Conservation (phyloP, 2,113 vertebrate genomes). For the Nibea albiflora region DNA sequence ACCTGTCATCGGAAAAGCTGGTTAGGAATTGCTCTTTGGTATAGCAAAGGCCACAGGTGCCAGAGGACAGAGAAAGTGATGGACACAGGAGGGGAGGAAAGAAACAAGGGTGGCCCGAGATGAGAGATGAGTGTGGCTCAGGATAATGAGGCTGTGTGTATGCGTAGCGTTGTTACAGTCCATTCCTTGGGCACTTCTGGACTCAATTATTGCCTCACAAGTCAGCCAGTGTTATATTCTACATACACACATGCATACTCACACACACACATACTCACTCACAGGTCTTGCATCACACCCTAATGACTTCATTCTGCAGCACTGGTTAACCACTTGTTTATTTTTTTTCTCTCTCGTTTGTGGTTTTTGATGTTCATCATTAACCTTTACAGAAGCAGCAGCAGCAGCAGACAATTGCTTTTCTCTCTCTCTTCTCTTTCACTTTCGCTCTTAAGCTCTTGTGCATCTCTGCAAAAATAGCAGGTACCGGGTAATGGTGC, state of each 20-base stretch:
- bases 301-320: conserved; percentile 45
- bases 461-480: conserved; percentile 29
- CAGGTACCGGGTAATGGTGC: conserved; percentile 8
- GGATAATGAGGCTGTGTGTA: conserved; percentile 73
- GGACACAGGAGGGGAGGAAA: conserved; percentile 19
- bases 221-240: conserved; percentile 48
- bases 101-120: conserved; percentile 26
- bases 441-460: conserved; percentile 7
- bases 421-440: conserved; percentile 26
- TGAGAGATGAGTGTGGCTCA: conserved; percentile 43
- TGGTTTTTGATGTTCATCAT: conserved; percentile 61
- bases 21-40: conserved; percentile 29
- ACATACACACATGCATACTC: neutral
- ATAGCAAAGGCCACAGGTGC: neutral
- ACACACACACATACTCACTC: neutral
- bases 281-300: conserved; percentile 28
- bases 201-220: conserved; percentile 69
- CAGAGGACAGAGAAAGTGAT: conserved; percentile 11
- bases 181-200: conserved; percentile 57
- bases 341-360: conserved; percentile 40
- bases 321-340: conserved; percentile 49
- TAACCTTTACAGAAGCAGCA: conserved; percentile 65
- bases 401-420: neutral
- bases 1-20: neutral
- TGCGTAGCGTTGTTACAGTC: conserved; percentile 41